These are phyloP conservation scores for Phallusia fumigata DNA, from an alignment of 23 tunicate genomes.

Conservation along the genomic window DNA sequence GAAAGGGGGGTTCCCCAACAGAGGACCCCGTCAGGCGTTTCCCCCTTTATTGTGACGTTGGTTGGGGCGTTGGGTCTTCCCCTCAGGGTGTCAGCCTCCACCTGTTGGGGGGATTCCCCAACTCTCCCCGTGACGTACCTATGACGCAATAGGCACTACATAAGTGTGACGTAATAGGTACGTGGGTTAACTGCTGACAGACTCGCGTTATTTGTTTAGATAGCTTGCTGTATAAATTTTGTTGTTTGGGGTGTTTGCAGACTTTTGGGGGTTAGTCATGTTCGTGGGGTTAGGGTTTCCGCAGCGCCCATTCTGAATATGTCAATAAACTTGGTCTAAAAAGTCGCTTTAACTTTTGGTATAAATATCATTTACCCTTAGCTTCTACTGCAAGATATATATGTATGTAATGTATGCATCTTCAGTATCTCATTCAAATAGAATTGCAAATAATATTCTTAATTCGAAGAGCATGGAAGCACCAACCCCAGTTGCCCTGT, in stretches of 20 bases:
- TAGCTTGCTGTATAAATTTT: too few species aligned
- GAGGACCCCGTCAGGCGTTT: conserved; percentile 2
- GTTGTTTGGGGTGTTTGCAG: too few species aligned
- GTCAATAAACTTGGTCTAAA: too few species aligned
- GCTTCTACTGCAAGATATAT: too few species aligned
- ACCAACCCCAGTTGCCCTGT: not conserved
- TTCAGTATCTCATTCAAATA: not conserved
- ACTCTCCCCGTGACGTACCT: not conserved
- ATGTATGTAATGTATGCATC: too few species aligned
- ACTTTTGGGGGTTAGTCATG: too few species aligned
- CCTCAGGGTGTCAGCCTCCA: conserved; percentile 9
- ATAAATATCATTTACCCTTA: too few species aligned
- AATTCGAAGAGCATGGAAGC: not conserved
- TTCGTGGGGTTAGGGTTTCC: too few species aligned
- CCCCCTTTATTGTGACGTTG: conserved; percentile 22
- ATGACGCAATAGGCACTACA: not conserved
- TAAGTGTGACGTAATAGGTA: not conserved
- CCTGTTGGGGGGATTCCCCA: not conserved
- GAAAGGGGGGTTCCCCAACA: conserved; percentile 21
- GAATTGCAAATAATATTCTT: not conserved
- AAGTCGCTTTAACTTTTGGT: too few species aligned
- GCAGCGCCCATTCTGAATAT: too few species aligned
- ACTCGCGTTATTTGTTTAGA: too few species aligned
- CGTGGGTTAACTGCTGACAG: too few species aligned
- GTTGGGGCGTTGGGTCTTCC: conserved; percentile 33